These are phyloP conservation scores for Liolophura sinensis DNA, from an alignment of 1,140 invertebrate genomes.

Conservation along the genomic window DNA sequence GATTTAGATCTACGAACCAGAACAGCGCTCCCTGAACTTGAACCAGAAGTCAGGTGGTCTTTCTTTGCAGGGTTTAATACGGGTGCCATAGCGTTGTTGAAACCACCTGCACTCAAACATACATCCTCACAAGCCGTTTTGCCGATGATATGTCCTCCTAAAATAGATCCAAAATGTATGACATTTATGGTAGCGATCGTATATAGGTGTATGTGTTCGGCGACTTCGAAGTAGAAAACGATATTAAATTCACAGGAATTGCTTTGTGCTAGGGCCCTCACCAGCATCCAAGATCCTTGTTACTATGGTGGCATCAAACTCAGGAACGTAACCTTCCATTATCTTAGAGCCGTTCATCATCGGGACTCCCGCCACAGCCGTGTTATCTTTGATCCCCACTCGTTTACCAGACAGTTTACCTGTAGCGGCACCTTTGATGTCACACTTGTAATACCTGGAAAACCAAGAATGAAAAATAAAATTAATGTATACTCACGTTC, in stretches of 20 bases:
- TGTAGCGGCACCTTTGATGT: slow-evolving; percentile 33
- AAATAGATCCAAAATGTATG: background rate
- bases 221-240: background rate
- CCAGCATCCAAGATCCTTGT: slow-evolving; percentile 45
- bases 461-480: background rate
- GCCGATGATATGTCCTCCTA: slow-evolving; percentile 41
- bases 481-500: too few relatives aligned
- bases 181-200: background rate
- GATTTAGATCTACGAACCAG: slow-evolving; percentile 15
- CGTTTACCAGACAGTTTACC: slow-evolving; percentile 42
- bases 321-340: slow-evolving; percentile 41
- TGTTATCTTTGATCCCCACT: slow-evolving; percentile 46
- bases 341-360: slow-evolving; percentile 46
- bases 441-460: slow-evolving; percentile 42
- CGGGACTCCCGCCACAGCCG: slow-evolving; percentile 46
- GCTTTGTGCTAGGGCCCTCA: slow-evolving; percentile 3
- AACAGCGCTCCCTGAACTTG: slow-evolving; percentile 28
- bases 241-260: background rate
- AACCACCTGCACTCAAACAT: slow-evolving; percentile 37
- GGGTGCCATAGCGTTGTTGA: slow-evolving; percentile 33
- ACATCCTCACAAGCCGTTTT: slow-evolving; percentile 41
- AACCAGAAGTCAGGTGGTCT: slow-evolving; percentile 31
- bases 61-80: slow-evolving; percentile 31
- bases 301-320: slow-evolving; percentile 46
- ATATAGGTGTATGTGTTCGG: background rate